These are phyloP conservation scores for Hemichromis elongatus DNA, from an alignment of 2,113 vertebrate species.

Conservation along the genomic window DNA sequence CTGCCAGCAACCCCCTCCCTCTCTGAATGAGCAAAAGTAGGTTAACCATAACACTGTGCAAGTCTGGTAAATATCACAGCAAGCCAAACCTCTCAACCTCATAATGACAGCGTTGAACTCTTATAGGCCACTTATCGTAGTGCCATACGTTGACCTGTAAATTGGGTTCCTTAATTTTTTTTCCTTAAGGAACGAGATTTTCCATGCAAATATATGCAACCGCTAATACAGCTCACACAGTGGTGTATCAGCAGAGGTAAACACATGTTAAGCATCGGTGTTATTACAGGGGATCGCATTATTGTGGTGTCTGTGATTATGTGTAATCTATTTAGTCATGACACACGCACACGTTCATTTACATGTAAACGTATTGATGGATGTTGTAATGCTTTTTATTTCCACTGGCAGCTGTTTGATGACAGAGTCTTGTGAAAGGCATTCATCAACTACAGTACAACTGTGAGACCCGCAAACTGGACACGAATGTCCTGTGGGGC, in stretches of 20 bases:
- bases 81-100: conserved; percentile 36
- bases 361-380: conserved; percentile 9
- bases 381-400: conserved; percentile 26
- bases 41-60: conserved; percentile 46
- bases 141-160: background rate
- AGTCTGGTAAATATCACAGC: conserved; percentile 50
- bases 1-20: conserved; percentile 46
- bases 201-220: background rate
- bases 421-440: conserved; percentile 1
- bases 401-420: conserved; percentile 33
- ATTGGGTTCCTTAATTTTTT: background rate
- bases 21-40: conserved; percentile 56
- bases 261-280: background rate
- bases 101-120: conserved; percentile 18
- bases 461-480: background rate
- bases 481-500: background rate
- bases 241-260: background rate
- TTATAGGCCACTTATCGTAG: background rate
- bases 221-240: background rate
- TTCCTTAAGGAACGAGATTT: background rate
- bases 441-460: conserved; percentile 19
- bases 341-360: background rate
- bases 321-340: conserved; percentile 20
- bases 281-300: background rate
- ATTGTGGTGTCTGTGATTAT: conserved; percentile 1